These are phyloP conservation scores for Azorinus chamasolen DNA, from an alignment of 2,888 invertebrate genomes.

Conservation along the genomic window DNA sequence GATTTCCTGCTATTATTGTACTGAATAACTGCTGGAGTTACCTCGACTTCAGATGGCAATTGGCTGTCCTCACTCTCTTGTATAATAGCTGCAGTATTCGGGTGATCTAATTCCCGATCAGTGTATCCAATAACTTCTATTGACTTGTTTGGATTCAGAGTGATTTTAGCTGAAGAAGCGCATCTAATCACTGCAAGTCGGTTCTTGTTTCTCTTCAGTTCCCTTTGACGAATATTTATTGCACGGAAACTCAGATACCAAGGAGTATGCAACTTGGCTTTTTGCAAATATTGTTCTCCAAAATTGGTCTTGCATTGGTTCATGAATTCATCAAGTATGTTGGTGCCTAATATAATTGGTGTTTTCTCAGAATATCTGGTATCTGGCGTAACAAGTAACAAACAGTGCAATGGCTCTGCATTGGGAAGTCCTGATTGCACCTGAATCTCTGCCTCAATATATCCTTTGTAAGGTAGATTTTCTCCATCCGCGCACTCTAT, in stretches of 20 bases:
- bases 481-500: conserved; percentile 60
- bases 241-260: conserved; percentile 43
- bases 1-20: conserved; percentile 5
- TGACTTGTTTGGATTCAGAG: conserved; percentile 2
- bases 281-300: conserved; percentile 49
- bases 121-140: conserved; percentile 8
- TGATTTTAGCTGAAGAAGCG: neutral
- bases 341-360: conserved; percentile 53
- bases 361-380: conserved; percentile 33
- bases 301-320: conserved; percentile 16
- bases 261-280: conserved; percentile 27
- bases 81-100: conserved; percentile 12
- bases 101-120: conserved; percentile 9
- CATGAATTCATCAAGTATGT: conserved; percentile 36
- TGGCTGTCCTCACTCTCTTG: conserved; percentile 10
- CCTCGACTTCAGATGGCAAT: conserved; percentile 9
- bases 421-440: conserved; percentile 10
- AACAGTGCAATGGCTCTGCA: conserved; percentile 2
- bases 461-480: conserved; percentile 48
- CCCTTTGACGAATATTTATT: conserved; percentile 7
- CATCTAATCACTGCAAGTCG: conserved; percentile 19
- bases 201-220: conserved; percentile 20
- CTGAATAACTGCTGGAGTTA: conserved; percentile 20
- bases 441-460: conserved; percentile 24
- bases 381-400: conserved; percentile 43